A percentile compares a stretch with the other conserved stretches of the same genome.
phyloP scores from a whole-genome alignment of 2,797 vertebrate species.

The Astyanax mexicanus region DNA sequence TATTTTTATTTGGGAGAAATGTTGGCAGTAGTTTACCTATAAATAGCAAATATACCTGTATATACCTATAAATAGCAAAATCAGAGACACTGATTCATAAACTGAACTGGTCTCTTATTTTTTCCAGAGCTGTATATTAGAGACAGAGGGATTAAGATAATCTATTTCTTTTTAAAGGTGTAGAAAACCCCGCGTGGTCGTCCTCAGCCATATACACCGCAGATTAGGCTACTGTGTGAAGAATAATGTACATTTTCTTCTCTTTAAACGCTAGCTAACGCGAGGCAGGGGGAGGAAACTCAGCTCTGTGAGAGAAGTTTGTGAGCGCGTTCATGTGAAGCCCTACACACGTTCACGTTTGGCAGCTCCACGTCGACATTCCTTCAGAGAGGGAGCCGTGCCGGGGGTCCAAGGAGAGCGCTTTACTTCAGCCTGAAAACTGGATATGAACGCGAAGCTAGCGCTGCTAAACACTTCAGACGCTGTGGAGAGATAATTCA shows the following conservation, averaged over 20 bases:
- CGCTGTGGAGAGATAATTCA: too few relatives aligned
- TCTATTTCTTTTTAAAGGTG: too few relatives aligned
- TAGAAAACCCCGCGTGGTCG: not conserved
- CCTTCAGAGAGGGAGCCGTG: slow-evolving; percentile 50
- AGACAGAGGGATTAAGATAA: too few relatives aligned
- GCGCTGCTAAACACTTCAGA: too few relatives aligned
- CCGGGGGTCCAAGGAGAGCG: slow-evolving; percentile 20
- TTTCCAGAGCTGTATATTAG: too few relatives aligned
- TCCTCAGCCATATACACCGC: not conserved
- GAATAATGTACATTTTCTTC: slow-evolving; percentile 16
- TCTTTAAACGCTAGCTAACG: slow-evolving; percentile 32
- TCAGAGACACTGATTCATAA: too few relatives aligned
- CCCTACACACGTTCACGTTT: slow-evolving; percentile 80
- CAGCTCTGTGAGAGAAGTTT: slow-evolving; percentile 17
- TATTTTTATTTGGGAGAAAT: too few relatives aligned
- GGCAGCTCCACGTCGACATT: slow-evolving; percentile 91
- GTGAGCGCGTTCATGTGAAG: slow-evolving; percentile 55
- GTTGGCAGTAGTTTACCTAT: too few relatives aligned
- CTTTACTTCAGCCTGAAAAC: slow-evolving; percentile 3
- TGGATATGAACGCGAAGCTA: slow-evolving; percentile 9
- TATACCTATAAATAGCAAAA: too few relatives aligned
- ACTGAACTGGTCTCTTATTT: too few relatives aligned
- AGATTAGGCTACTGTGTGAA: not conserved
- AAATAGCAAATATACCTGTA: too few relatives aligned
- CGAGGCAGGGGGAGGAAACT: not conserved